These are phyloP conservation scores for Microcebus jonahi DNA, from an alignment of 2,113 vertebrate genomes.

Conservation along the genomic window DNA sequence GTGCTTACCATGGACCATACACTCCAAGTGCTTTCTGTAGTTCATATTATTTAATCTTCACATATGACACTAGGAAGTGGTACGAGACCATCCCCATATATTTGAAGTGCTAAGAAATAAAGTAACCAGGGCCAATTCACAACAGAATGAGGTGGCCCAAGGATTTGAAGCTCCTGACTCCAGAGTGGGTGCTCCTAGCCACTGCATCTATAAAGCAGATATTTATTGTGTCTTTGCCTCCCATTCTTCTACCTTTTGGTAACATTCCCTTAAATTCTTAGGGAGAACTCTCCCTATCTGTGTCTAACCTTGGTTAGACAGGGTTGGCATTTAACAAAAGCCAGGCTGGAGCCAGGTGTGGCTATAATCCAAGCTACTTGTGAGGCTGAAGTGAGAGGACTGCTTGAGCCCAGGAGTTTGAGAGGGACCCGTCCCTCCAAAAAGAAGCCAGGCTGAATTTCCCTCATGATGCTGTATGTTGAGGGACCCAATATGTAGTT, in stretches of 20 bases:
- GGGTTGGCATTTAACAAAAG: background rate
- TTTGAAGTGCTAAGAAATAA: background rate
- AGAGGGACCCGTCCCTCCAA: too few relatives aligned
- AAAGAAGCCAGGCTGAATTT: too few relatives aligned
- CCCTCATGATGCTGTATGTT: background rate
- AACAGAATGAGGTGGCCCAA: too few relatives aligned
- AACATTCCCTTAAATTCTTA: background rate
- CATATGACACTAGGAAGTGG: background rate
- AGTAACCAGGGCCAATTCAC: background rate
- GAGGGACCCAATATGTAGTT: background rate
- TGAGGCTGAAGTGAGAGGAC: too few relatives aligned
- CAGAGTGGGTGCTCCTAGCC: background rate
- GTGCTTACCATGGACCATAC: background rate
- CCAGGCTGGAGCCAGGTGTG: too few relatives aligned
- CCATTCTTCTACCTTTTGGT: background rate
- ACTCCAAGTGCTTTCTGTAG: background rate
- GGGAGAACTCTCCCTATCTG: background rate
- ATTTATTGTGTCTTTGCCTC: background rate
- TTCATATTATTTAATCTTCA: background rate
- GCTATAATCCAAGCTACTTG: too few relatives aligned
- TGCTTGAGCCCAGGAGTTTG: too few relatives aligned
- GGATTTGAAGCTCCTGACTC: background rate
- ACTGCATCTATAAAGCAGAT: accelerated
- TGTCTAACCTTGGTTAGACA: background rate
- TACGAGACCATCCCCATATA: too few relatives aligned